These are phyloP conservation scores for Lordiphosa andalusiaca DNA, from an alignment of 2,888 invertebrate species.

Conservation along the genomic window DNA sequence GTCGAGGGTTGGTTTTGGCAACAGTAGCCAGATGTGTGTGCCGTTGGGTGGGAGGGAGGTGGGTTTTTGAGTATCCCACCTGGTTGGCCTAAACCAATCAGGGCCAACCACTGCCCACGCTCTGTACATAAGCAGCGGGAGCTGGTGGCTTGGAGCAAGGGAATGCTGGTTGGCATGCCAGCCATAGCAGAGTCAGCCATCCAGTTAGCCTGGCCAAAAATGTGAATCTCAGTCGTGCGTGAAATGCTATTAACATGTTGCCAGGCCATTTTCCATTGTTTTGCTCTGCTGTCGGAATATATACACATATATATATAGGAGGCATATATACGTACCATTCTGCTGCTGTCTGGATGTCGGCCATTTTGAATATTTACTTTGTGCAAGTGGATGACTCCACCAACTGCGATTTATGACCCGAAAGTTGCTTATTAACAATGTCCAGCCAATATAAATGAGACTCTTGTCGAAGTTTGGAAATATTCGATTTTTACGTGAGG, in stretches of 20 bases:
- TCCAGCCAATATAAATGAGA: conserved; percentile 22
- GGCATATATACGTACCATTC: conserved; percentile 11
- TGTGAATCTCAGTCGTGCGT: conserved; percentile 70
- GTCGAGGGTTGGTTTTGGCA: conserved; percentile 68
- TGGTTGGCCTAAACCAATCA: conserved; percentile 58
- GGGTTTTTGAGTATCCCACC: conserved; percentile 50
- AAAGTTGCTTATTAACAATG: conserved; percentile 38
- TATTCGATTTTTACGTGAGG: conserved; percentile 41
- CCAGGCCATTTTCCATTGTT: conserved; percentile 60
- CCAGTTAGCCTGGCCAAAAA: conserved; percentile 19
- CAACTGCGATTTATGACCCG: conserved; percentile 38
- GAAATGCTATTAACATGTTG: conserved; percentile 73
- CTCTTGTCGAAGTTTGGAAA: conserved; percentile 29
- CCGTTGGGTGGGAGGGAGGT: background rate
- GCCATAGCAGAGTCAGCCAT: background rate
- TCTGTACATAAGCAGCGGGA: conserved; percentile 19
- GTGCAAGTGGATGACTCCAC: conserved; percentile 17
- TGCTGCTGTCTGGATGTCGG: conserved; percentile 51
- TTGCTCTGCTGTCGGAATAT: conserved; percentile 18
- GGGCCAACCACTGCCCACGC: conserved; percentile 13
- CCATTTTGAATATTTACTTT: conserved; percentile 76
- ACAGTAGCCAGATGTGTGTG: conserved; percentile 55
- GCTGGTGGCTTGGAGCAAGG: conserved; percentile 16
- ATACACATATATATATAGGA: conserved; percentile 17
- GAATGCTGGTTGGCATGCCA: conserved; percentile 34